These are phyloP conservation scores for Tetropium fuscum DNA, from an alignment of 2,888 invertebrate genomes.

Conservation along the genomic window DNA sequence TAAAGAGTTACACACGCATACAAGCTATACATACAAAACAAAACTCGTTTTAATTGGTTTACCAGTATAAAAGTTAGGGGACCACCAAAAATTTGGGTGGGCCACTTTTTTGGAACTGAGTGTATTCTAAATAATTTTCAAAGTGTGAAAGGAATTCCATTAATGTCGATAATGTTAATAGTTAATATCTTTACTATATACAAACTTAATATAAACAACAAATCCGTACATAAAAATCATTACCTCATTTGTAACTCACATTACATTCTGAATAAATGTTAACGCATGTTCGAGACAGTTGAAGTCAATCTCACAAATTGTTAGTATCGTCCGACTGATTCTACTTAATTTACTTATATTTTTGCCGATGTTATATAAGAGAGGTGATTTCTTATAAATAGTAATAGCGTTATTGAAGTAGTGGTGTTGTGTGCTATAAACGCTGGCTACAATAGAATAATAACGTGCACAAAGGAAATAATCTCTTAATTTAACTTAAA, in stretches of 20 bases:
- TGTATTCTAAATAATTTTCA: no score
- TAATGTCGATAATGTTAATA: no score
- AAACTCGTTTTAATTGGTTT: no score
- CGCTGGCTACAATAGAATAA: conserved; percentile 64
- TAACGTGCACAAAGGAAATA: conserved; percentile 67
- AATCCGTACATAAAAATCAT: conserved; percentile 15
- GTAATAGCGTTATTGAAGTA: conserved; percentile 41
- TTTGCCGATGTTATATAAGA: conserved; percentile 40
- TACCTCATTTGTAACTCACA: conserved; percentile 20
- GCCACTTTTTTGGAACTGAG: no score
- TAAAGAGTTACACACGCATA: no score
- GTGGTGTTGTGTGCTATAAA: conserved; percentile 46
- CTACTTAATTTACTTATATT: conserved; percentile 41
- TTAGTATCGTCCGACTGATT: conserved; percentile 19
- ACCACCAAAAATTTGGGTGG: no score
- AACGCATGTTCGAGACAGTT: conserved; percentile 15
- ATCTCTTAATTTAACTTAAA: conserved; percentile 68
- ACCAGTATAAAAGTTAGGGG: no score
- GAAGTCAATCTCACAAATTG: conserved; percentile 18
- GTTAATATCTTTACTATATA: no score
- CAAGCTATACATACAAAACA: no score
- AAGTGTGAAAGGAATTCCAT: no score
- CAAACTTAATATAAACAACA: conserved; percentile 4
- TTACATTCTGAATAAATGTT: conserved; percentile 13
- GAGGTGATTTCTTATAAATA: conserved; percentile 42